Base-by-base conservation (phyloP, 2,888 invertebrate species). In the Acrobasis repandana region DNA sequence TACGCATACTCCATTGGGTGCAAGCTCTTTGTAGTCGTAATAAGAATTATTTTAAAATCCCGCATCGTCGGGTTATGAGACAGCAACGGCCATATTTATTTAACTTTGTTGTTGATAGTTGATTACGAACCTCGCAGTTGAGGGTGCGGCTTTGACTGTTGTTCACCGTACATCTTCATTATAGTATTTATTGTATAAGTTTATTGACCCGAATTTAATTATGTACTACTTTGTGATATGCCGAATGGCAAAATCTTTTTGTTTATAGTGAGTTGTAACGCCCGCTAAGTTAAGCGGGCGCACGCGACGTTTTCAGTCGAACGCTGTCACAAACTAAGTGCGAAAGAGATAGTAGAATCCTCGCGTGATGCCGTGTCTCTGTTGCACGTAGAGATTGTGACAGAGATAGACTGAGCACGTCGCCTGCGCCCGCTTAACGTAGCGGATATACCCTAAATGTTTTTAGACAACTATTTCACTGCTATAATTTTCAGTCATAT, bases 11-110 rank as follows among this genome's bases (percentile, higher is more conserved):
- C 16, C 14, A 54, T 18, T 38, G 18, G n/a, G 20, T 36, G 43
- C 52, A 56, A 48, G 20, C 46, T 51, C 16, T 46, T n/a, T 38
- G 56, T 48, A 14, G 56, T 34, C 38, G 14, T 43, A 14, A 9
- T 54, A 54, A 54, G 54, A 14, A 54, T 38, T 11, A 16, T 54
- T 54, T 54, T 38, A 4, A 18, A 47, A 9, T 10, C 46, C 56
- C 46, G 43, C 38, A 1, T 18, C 10, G 18, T 1, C 56, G 28
- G 58, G 49, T 36, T 52, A 16, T 52, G 64, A 60, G 62, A 67
- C 67, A 63, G 68, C 67, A 68, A 74, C 68, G 74, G 88, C 87
- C 88, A 88, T 88, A 86, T 84, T 85, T 86, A 82, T 83, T 81
- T 77, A 78, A 74, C 64, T 70, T 79, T 78, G 78, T 74, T 75